Percentiles rank a stretch among this genome's conserved stretches.
Evolutionary conservation across 2,888 invertebrate species (phyloP).

Genomic region (Limenitis arthemis): DNA sequence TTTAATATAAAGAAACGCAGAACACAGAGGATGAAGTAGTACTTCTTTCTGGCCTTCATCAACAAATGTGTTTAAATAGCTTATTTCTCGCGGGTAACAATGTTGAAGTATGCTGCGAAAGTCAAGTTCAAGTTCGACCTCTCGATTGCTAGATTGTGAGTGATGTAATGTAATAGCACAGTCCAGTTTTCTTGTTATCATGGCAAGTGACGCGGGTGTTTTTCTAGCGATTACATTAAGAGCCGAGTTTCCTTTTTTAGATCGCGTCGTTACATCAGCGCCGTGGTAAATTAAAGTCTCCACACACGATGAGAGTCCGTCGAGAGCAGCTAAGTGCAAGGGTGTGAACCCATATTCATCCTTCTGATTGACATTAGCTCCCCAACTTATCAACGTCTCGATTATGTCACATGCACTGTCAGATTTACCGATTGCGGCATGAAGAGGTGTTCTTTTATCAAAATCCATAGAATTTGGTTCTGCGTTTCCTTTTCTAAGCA

Average conservation of each 20-base stretch:
- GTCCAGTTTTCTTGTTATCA: constrained; percentile 87
- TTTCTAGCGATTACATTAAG: constrained; percentile 88
- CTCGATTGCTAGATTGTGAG: constrained; percentile 83
- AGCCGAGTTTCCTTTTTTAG: constrained; percentile 89
- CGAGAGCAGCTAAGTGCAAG: constrained; percentile 87
- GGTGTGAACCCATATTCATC: constrained; percentile 91
- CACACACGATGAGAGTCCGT: constrained; percentile 88
- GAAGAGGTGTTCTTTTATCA: constrained; percentile 86
- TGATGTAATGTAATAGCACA: constrained; percentile 85
- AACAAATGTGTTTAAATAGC: constrained; percentile 88
- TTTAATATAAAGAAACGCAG: constrained; percentile 89
- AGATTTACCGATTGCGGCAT: constrained; percentile 89
- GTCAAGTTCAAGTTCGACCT: constrained; percentile 86
- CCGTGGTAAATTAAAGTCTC: constrained; percentile 88
- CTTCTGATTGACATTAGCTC: constrained; percentile 86
- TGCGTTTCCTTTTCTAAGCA: constrained; percentile 81
- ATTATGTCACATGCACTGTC: constrained; percentile 85
- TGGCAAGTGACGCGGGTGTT: constrained; percentile 88
- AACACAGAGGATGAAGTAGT: constrained; percentile 87
- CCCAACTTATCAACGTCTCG: constrained; percentile 83
- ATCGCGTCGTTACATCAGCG: constrained; percentile 90
- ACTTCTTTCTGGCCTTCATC: constrained; percentile 93
- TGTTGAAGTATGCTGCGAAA: constrained; percentile 87
- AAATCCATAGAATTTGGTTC: constrained; percentile 86
- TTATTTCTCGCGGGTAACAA: constrained; percentile 87